Conservation (phyloP, 1,140 invertebrate species). For the Eriosoma lanigerum region DNA sequence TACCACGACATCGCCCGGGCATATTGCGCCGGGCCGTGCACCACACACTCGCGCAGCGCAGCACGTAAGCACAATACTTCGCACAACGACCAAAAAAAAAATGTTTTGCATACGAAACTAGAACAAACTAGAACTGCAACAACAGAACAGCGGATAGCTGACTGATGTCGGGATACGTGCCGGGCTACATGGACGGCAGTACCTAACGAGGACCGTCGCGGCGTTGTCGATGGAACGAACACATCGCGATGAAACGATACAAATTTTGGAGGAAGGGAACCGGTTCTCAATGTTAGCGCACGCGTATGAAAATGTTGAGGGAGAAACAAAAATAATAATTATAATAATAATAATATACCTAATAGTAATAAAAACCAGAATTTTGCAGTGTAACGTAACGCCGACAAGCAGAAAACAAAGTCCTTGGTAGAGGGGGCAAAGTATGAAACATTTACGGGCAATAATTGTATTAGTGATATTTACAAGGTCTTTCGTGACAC, state of each 20-base stretch:
- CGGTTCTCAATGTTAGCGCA: background rate
- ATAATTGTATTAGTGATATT: slow-evolving; percentile 1
- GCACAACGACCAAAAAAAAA: too few species aligned
- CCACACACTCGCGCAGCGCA: background rate
- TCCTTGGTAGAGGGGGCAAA: slow-evolving; percentile 2
- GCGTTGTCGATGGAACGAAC: background rate
- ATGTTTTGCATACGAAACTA: too few species aligned
- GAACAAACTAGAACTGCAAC: background rate
- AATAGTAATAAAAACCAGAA: slow-evolving; percentile 12
- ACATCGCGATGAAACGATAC: background rate
- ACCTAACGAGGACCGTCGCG: slow-evolving; percentile 2
- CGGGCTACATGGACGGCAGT: background rate
- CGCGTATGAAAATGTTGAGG: background rate
- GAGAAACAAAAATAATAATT: slow-evolving; percentile 16
- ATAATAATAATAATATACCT: background rate
- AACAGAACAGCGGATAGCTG: background rate
- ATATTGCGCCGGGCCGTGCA: slow-evolving; percentile 23
- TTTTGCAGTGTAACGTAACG: background rate
- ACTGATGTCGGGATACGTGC: slow-evolving; percentile 16
- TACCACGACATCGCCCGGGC: slow-evolving; percentile 66
- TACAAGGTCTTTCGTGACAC: slow-evolving; percentile 44
- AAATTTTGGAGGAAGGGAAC: slow-evolving; percentile 22
- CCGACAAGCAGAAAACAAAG: background rate
- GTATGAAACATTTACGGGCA: slow-evolving; percentile 4
- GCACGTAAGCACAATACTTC: too few species aligned